phyloP scores from a whole-genome alignment of 2,113 vertebrate genomes.

The Planiliza haematocheilus region DNA sequence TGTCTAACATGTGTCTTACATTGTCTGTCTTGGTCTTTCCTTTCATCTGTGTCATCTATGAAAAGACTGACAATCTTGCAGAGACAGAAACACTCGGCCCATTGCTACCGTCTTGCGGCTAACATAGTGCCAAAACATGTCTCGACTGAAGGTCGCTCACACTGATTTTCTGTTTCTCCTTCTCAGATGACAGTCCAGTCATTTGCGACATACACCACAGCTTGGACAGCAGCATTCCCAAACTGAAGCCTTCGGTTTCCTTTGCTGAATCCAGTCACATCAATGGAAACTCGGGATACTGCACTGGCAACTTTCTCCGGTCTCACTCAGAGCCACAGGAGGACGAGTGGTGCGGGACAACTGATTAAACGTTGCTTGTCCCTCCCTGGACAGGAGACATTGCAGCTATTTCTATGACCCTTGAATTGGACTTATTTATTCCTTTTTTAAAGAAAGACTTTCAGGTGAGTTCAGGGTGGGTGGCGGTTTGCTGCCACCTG shows the following conservation, averaged over 20 bases:
- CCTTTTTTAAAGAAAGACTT: not conserved
- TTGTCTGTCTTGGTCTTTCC: too few species aligned
- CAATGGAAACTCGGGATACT: not conserved
- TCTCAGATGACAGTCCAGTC: slow-evolving; percentile 48
- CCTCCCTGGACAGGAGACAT: not conserved
- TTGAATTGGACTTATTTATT: slow-evolving; percentile 30
- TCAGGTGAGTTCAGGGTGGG: not conserved
- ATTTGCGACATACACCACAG: slow-evolving; percentile 2
- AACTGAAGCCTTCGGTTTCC: slow-evolving; percentile 35
- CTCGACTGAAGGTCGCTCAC: not conserved
- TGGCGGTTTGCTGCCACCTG: slow-evolving; percentile 61
- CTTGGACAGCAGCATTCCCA: slow-evolving; percentile 19
- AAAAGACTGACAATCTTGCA: too few species aligned
- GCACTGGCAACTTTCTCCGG: slow-evolving; percentile 22
- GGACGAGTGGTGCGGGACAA: slow-evolving; percentile 79
- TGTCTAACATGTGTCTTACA: too few species aligned
- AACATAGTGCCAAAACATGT: too few species aligned
- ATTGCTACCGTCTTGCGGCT: too few species aligned
- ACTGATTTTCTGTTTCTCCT: slow-evolving; percentile 21
- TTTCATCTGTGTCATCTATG: too few species aligned
- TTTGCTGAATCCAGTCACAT: slow-evolving; percentile 20
- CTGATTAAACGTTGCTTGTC: not conserved
- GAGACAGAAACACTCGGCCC: too few species aligned
- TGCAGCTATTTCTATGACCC: not conserved
- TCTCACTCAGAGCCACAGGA: slow-evolving; percentile 81